Evolutionary conservation across 64 coral and sea anemone species (phyloP), one percentile per base, ranked within the genome.

Genomic region (Platygyra sinensis): DNA sequence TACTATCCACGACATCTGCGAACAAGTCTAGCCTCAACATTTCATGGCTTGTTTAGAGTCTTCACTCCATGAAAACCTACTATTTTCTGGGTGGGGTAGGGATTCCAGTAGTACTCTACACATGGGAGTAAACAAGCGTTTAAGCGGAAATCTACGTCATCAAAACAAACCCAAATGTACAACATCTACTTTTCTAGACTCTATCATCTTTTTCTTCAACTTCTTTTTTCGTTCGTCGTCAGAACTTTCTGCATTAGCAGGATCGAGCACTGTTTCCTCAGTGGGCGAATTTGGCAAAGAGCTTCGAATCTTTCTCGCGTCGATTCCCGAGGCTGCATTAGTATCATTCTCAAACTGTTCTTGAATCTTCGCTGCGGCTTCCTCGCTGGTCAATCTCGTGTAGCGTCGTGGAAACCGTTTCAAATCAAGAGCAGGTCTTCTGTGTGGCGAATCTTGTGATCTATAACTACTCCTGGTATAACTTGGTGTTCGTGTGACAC

Each of bases 121-220:
- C 33, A 36, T 36, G 33, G 33, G 33, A 36, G 33, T 36, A 36
- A 36, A 36, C 33, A 36, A 36, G 33, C 33, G 33, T 36, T 36
- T 36, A 36, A 36, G 54, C 54, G 54, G 54, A 57, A 57, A 14
- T 12, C 15, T 57, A 14, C 54, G 54, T 57, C 6, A 24, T 90
- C 78, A 91, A 42, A 92, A 92, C 75, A 79, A 72, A 33, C 90
- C 90, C 55, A 92, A 59, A 50, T 92, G 59, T 22, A 92, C 83
- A 9, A 92, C 90, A 19, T 92, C 90, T 25, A 92, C 73, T 57
- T 67, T 92, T 80, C 74, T 71, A 54, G 82, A 72, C 73, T 92
- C 73, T 57, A 65, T 78, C 49, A 22, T 77, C 74, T 92, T 92
- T 76, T 67, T 86, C 90, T 86, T 86, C 52, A 84, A 32, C 30